A percentile compares a stretch with the other conserved stretches of the same genome.
Evolutionary conservation across 2,113 vertebrate genomes (phyloP).

Genomic region (Acrocephalus kingi): DNA sequence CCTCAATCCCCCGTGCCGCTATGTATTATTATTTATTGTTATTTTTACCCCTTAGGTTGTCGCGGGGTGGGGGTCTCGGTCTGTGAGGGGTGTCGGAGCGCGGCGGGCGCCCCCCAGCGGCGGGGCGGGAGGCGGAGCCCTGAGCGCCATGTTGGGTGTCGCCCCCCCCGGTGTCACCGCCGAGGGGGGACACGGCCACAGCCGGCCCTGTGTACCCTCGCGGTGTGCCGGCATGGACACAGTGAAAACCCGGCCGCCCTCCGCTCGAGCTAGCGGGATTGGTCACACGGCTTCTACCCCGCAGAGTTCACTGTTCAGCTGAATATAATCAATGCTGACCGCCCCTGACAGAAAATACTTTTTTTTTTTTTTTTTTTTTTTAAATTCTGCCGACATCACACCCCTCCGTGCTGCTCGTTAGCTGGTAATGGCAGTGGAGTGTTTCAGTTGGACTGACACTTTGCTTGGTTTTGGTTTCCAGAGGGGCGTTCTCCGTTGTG

Average conservation of each 20-base stretch:
- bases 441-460: constrained; percentile 32
- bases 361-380: not conserved
- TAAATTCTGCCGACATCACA: not conserved
- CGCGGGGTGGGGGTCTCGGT: not conserved
- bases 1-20: not conserved
- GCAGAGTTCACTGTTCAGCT: not conserved
- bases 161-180: not conserved
- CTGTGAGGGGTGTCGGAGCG: not conserved
- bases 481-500: constrained; percentile 96
- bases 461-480: constrained; percentile 71
- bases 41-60: not conserved
- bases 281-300: not conserved
- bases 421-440: not conserved
- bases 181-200: not conserved
- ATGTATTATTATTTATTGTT: not conserved
- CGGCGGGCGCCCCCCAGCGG: not conserved
- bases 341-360: not conserved
- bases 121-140: not conserved
- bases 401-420: not conserved
- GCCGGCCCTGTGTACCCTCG: not conserved
- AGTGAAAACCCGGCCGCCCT: not conserved
- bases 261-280: not conserved
- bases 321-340: not conserved
- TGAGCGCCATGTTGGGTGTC: constrained; percentile 47
- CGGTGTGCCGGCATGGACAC: not conserved